Evolutionary conservation across 1,140 invertebrate species (phyloP), one percentile per base, ranked within the genome.

Genomic region (Piezodorus guildinii): DNA sequence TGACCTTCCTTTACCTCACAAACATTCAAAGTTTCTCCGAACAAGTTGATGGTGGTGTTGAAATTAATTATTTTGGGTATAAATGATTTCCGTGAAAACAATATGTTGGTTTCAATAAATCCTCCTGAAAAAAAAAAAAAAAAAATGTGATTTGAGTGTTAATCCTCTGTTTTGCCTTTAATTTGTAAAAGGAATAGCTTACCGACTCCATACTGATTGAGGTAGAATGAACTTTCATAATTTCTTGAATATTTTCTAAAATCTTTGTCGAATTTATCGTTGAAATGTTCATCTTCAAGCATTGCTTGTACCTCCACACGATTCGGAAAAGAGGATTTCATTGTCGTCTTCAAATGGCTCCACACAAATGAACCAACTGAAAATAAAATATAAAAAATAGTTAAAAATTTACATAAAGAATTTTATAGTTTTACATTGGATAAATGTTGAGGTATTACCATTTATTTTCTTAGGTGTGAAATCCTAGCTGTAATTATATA

Each of bases 301-400:
- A 96, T 77, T 60, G 85, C 85, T 72, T 91, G 89, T 34, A 95
- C 83, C 71, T 90, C 85, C 16, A 91, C 81, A 69, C 86, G 82
- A 14, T 84, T 85, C 0, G 91, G 90, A 5, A 90, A 82, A 0
- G 90, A 86, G 0, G 90, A 91, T 67, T 89, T 86, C 59, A 87
- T 82, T 25, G 94, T 72, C 74, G 94, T 96, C 65, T 81, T 86
- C 45, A 96, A 75, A 74, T 96, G 91, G 52, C 88, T 93, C 89
- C 89, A 94, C 10, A 97, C 87, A 73, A 93, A 97, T 14, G 92
- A 92, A 8, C 91, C 91, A 61, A 94, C 93, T 91, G 72, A 77
- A 78, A 77, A 77, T 6, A 25, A 56, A 56, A 10, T 30, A 30
- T 30, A 30, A 30, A 4, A 30, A 3, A n/a, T 30, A 4, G 27